Conservation (phyloP, 30 jellyfish, hydroid and myxozoan genomes). For the Chrysaora quinquecirrha region DNA sequence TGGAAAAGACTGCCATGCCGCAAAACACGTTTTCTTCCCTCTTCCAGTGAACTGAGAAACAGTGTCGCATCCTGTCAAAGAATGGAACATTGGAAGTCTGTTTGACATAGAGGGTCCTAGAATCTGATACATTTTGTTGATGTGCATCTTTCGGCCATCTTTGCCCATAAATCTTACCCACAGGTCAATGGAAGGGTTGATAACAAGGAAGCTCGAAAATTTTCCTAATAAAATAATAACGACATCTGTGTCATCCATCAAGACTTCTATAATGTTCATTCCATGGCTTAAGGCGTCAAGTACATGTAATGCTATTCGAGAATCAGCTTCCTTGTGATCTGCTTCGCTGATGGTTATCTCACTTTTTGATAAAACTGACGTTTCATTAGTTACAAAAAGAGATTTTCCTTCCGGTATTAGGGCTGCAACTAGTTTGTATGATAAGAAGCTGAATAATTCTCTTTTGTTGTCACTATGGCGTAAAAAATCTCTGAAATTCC, state of each 20-base stretch:
- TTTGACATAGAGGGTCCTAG: constrained; percentile 15
- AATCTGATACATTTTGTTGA: background rate
- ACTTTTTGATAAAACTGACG: constrained; percentile 15
- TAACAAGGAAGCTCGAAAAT: background rate
- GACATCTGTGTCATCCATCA: constrained; percentile 49
- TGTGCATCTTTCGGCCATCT: constrained; percentile 11
- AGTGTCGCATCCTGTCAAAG: constrained; percentile 10
- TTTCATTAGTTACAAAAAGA: constrained; percentile 7
- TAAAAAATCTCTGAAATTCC: background rate
- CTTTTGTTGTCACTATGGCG: constrained; percentile 18
- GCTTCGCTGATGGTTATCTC: constrained; percentile 33
- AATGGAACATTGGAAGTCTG: constrained; percentile 10
- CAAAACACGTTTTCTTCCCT: constrained; percentile 20
- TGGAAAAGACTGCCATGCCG: constrained; percentile 49
- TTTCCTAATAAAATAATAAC: constrained; percentile 25
- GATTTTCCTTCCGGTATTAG: constrained; percentile 3
- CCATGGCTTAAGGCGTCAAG: constrained; percentile 33
- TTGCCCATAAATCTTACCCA: constrained; percentile 40
- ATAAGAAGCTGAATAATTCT: constrained; percentile 3
- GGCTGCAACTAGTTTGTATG: background rate
- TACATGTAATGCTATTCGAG: constrained; percentile 36
- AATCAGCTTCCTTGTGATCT: constrained; percentile 52
- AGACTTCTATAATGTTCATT: constrained; percentile 10
- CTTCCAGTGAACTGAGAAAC: background rate
- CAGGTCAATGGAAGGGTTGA: constrained; percentile 24